Conservation (phyloP, 2,797 vertebrate species). For the Sarcoramphus papa region DNA sequence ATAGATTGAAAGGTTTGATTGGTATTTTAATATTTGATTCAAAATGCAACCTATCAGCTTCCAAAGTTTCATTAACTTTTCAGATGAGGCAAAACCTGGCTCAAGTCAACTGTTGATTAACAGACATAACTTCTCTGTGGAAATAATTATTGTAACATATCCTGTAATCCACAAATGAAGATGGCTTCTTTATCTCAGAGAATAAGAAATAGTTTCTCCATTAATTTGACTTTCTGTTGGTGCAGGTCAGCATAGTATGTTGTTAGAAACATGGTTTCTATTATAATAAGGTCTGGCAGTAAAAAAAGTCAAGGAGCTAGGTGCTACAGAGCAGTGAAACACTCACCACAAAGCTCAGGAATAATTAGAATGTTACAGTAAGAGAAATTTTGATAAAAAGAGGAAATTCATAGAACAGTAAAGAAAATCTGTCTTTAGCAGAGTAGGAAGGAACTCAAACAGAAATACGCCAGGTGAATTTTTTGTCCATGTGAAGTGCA, state of each 20-base stretch:
- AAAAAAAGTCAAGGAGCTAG: background rate
- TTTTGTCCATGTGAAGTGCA: background rate
- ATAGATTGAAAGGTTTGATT: background rate
- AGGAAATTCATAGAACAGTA: background rate
- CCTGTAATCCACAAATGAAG: background rate
- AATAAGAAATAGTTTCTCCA: background rate
- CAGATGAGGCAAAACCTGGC: background rate
- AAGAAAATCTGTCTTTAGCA: background rate
- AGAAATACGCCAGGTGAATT: background rate
- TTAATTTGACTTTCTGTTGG: background rate
- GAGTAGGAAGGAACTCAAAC: background rate
- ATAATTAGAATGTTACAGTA: background rate
- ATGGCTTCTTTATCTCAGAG: background rate
- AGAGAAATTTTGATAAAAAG: background rate
- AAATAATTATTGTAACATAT: background rate
- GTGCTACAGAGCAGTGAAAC: background rate
- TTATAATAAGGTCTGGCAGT: background rate
- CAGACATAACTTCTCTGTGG: background rate
- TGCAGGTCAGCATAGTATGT: background rate
- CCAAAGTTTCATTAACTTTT: background rate
- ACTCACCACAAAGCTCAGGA: background rate
- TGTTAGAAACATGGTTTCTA: background rate
- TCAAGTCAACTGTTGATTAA: background rate
- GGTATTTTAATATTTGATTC: background rate
- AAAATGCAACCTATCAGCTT: background rate